A percentile compares a stretch with the other conserved stretches of the same genome.
phyloP scores from a whole-genome alignment of 2,113 vertebrate genomes.

The Desmodus rotundus region DNA sequence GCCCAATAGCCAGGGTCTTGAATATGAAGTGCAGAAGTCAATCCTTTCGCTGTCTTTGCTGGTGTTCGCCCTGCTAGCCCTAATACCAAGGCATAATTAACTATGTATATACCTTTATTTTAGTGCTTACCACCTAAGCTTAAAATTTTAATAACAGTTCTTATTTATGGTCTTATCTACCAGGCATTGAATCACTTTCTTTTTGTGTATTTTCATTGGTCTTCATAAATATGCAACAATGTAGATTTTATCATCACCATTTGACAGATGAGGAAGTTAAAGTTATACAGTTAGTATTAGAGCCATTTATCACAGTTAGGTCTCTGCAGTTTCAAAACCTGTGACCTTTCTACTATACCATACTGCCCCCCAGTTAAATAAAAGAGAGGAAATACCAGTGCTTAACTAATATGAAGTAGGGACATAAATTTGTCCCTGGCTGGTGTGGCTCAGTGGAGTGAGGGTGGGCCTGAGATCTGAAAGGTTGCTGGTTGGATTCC shows the following conservation, averaged over 20 bases:
- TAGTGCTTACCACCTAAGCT: background rate
- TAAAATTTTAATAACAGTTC: background rate
- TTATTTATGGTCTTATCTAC: background rate
- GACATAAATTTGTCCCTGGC: background rate
- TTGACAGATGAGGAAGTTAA: constrained; percentile 10
- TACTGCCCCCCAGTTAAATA: background rate
- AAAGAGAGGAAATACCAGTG: background rate
- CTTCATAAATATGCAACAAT: background rate
- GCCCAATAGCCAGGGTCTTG: background rate
- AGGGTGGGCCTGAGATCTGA: too few species aligned
- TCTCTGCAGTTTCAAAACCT: background rate
- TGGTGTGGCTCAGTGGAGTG: too few species aligned
- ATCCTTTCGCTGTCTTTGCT: background rate
- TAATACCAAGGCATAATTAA: background rate
- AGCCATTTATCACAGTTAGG: background rate
- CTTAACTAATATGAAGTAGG: background rate
- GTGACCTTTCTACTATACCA: background rate
- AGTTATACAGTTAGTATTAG: background rate
- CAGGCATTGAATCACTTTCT: background rate
- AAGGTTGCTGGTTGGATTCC: too few species aligned
- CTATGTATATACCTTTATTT: background rate
- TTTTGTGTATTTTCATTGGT: constrained; percentile 23
- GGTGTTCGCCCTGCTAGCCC: background rate
- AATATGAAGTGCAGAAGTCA: background rate
- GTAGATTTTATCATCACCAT: background rate